Conservation (phyloP, 2,888 invertebrate species). For the Nomada fabriciana region DNA sequence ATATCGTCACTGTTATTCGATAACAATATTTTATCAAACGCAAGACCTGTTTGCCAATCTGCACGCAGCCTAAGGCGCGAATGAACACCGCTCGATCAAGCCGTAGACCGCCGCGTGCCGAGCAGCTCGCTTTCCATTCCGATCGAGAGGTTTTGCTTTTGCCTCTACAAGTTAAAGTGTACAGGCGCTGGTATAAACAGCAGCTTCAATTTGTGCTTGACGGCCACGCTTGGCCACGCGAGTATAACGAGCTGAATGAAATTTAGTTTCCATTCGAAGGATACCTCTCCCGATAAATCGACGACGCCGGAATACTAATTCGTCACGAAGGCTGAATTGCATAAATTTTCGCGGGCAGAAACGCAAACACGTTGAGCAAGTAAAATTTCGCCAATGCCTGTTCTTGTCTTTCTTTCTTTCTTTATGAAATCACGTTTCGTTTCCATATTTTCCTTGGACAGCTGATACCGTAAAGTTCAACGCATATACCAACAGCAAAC, state of each 20-base stretch:
- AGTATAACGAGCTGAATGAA: conserved; percentile 47
- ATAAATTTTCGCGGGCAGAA: conserved; percentile 48
- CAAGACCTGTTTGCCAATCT: conserved; percentile 30
- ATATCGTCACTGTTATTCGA: background rate
- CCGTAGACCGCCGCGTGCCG: conserved; percentile 31
- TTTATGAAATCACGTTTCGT: background rate
- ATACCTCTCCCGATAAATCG: conserved; percentile 25
- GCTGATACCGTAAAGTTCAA: background rate
- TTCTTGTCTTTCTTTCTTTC: background rate
- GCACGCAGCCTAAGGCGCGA: conserved; percentile 48
- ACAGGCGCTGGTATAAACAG: conserved; percentile 34
- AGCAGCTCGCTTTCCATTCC: conserved; percentile 65
- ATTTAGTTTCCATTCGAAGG: conserved; percentile 48
- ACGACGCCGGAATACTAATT: conserved; percentile 46
- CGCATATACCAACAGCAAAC: background rate
- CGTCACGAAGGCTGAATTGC: conserved; percentile 43
- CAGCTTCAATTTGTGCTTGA: conserved; percentile 13
- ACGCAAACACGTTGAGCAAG: conserved; percentile 29
- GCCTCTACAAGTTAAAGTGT: conserved; percentile 39
- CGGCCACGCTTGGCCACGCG: conserved; percentile 37
- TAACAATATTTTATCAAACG: conserved; percentile 1
- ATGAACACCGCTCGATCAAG: conserved; percentile 42
- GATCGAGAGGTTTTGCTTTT: conserved; percentile 52
- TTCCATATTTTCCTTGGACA: background rate
- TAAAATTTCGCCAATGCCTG: background rate